phyloP scores from a whole-genome alignment of 2,113 vertebrate genomes.

The Takifugu bimaculatus region DNA sequence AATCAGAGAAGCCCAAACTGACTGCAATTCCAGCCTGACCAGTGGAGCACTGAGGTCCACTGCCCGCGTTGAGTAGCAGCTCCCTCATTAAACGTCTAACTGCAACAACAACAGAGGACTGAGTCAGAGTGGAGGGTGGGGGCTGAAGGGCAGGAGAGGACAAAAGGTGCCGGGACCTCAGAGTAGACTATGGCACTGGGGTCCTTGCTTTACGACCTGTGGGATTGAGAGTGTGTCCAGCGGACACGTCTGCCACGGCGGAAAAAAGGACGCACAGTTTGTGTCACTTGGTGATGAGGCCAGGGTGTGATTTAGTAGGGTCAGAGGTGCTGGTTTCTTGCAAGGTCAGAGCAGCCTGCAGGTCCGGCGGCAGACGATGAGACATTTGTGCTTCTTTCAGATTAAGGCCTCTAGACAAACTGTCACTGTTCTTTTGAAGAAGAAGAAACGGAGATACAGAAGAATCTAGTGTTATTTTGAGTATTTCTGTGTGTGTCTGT shows the following conservation, averaged over 20 bases:
- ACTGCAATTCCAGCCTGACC: no score
- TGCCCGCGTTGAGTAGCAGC: not conserved
- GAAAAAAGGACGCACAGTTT: not conserved
- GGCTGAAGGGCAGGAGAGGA: constrained; percentile 1
- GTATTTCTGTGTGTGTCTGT: no score
- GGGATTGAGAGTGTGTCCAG: constrained; percentile 2
- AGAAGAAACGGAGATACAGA: no score
- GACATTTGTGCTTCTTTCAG: no score
- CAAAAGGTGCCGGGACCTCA: not conserved
- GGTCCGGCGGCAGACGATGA: no score
- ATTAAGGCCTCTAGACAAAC: no score
- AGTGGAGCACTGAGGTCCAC: no score
- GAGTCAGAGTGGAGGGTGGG: constrained; percentile 2
- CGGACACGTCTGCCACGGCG: not conserved
- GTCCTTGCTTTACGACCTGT: constrained; percentile 13
- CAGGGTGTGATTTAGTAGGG: not conserved
- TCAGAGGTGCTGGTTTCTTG: not conserved
- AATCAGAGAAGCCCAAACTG: no score
- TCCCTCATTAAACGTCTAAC: constrained; percentile 9
- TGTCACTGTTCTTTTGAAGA: no score
- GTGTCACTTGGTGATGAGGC: not conserved
- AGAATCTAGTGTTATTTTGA: no score
- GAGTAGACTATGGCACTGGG: constrained; percentile 6
- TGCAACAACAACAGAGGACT: not conserved
- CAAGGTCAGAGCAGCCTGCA: no score